phyloP scores from a whole-genome alignment of 2,797 vertebrate species.

The Onychomys torridus region DNA sequence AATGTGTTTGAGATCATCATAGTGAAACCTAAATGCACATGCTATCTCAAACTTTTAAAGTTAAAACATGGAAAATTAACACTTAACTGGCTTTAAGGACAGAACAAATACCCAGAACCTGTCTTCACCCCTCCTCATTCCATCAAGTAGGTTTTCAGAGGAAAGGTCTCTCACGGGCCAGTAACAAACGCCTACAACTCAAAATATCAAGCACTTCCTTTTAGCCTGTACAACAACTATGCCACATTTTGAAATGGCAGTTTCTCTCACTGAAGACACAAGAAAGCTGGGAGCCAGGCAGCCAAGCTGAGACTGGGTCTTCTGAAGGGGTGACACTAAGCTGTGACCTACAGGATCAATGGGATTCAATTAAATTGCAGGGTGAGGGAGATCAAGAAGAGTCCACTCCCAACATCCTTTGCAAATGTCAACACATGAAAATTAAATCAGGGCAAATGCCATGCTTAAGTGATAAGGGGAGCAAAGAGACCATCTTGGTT shows the following conservation, averaged over 20 bases:
- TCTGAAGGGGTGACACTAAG: neutral
- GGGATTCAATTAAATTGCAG: slow-evolving; percentile 66
- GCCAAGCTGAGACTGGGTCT: neutral
- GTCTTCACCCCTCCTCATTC: neutral
- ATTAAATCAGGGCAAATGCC: slow-evolving; percentile 71
- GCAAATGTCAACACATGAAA: slow-evolving; percentile 69
- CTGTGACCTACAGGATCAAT: slow-evolving; percentile 55
- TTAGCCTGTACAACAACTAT: neutral
- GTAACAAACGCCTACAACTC: neutral
- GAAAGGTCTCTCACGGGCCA: neutral
- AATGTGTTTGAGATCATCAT: neutral
- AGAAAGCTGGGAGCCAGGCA: neutral
- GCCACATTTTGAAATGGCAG: neutral
- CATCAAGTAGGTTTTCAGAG: neutral
- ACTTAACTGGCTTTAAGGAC: neutral
- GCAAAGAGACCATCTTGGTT: slow-evolving; percentile 46
- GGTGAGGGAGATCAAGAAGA: neutral
- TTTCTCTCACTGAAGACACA: neutral
- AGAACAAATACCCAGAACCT: neutral
- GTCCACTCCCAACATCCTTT: slow-evolving; percentile 61
- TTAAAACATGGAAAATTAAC: neutral
- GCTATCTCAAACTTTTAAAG: neutral
- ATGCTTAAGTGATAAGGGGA: slow-evolving; percentile 51
- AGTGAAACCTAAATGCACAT: neutral
- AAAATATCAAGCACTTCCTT: neutral